A percentile compares a stretch with the other conserved stretches of the same genome.
These are phyloP conservation scores for Porites divaricata DNA, from an alignment of 92 coral and sea anemone species.

Conservation along the genomic window DNA sequence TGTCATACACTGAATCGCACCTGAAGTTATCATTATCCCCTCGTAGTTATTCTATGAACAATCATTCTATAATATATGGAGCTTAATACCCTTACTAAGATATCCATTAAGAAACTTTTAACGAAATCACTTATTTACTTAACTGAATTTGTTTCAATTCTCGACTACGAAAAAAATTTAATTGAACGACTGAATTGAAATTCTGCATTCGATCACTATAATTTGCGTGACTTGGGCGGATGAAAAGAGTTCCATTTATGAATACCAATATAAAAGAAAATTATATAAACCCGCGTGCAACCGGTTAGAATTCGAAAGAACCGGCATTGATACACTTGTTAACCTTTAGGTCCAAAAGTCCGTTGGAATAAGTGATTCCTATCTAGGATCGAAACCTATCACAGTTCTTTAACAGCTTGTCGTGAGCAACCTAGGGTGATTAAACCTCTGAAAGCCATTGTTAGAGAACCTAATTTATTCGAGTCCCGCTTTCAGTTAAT, in stretches of 20 bases:
- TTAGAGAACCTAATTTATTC: slow-evolving; percentile 25
- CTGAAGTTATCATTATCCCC: background rate
- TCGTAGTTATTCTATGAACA: background rate
- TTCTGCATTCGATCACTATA: too few relatives aligned
- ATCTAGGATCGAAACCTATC: slow-evolving; percentile 10
- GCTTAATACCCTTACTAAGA: background rate
- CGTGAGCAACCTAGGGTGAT: slow-evolving; percentile 8
- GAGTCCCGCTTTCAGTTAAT: slow-evolving; percentile 6
- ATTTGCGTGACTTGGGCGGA: slow-evolving; percentile 28
- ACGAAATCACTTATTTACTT: background rate
- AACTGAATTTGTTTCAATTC: background rate
- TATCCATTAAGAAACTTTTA: background rate
- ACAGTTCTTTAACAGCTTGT: slow-evolving; percentile 1
- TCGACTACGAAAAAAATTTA: background rate
- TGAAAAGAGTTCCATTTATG: slow-evolving; percentile 8
- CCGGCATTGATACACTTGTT: background rate
- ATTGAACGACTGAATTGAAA: background rate
- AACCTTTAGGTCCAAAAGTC: background rate
- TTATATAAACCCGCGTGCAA: slow-evolving; percentile 2
- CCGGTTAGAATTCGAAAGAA: slow-evolving; percentile 1
- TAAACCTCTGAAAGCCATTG: slow-evolving; percentile 25
- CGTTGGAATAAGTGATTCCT: background rate
- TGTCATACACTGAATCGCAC: background rate
- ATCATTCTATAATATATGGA: background rate
- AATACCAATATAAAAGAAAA: slow-evolving; percentile 1